These are phyloP conservation scores for Drosophila repleta DNA, from an alignment of 1,140 invertebrate genomes.

Conservation along the genomic window DNA sequence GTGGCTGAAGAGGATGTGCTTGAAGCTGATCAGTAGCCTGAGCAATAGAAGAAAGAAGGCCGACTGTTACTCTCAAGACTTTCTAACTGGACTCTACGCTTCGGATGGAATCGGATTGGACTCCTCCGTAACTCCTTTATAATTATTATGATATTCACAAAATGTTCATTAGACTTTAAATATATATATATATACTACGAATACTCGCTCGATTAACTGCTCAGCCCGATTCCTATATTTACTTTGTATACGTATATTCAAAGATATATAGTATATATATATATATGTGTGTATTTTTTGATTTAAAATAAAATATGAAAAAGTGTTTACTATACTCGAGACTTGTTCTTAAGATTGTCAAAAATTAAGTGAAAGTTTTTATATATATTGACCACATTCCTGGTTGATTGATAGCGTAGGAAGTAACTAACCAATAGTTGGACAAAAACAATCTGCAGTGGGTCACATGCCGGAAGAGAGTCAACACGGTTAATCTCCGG, in stretches of 20 bases:
- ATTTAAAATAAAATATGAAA: neutral
- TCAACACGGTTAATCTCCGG: neutral
- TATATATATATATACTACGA: conserved; percentile 24
- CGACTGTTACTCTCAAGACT: conserved; percentile 16
- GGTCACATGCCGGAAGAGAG: too few relatives aligned
- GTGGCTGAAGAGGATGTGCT: neutral
- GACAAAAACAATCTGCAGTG: too few relatives aligned
- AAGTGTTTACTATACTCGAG: neutral
- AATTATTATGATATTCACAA: conserved; percentile 32
- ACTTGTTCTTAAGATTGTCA: neutral
- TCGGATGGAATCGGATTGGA: neutral
- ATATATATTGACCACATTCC: too few relatives aligned
- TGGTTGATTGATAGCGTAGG: too few relatives aligned
- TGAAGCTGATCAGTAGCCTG: neutral
- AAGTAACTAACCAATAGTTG: too few relatives aligned
- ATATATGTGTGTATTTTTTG: neutral
- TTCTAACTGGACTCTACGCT: neutral
- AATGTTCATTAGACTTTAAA: conserved; percentile 60
- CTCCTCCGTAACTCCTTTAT: neutral
- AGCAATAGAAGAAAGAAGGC: neutral
- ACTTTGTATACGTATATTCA: neutral
- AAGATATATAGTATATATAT: too few relatives aligned
- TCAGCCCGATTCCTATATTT: conserved; percentile 31
- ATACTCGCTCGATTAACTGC: conserved; percentile 49
- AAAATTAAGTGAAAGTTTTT: too few relatives aligned